Evolutionary conservation across 2,113 vertebrate genomes (phyloP), one percentile per base, ranked within the genome.

Genomic region (Aix galericulata): DNA sequence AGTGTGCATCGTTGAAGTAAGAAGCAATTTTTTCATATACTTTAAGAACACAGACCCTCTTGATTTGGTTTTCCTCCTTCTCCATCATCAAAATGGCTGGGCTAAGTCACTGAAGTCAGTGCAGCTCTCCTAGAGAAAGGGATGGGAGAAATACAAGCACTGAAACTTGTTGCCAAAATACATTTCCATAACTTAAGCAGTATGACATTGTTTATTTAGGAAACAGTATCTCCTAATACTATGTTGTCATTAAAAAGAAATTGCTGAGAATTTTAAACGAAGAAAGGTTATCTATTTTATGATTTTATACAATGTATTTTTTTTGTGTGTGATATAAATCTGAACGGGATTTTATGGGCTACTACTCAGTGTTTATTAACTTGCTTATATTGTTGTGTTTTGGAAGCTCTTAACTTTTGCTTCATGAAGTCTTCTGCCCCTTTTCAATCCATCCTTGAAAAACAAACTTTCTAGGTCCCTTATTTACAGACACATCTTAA

Each of bases 1-100:
- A 98, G 75, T 94, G 94, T 88, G 93, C 86, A 87, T 98, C 98
- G 25, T 95, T 98, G 94, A 98, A 98, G 87, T 97, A 98, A 38
- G 98, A 97, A 69, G 98, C 97, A 21, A 98, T 97, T 97, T 97
- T 98, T 97, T 98, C 98, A 27, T 98, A 98, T 48, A 98, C 96
- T 3, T 75, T 98, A 94, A 98, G 98, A 93, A 98, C 96, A 17
- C 98, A 97, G 44, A 98, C 97, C 88, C 94, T 97, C 97, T 98
- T 95, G 6, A 98, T 96, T 56, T 93, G 98, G 91, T 91, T 98
- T 97, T 97, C 98, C 93, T 98, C 98, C 95, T 98, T 98, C 90
- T 98, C 98, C 98, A 98, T 98, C 89, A 93, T 93, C n/a, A 9
- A 25, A 17, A 64, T 42, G 27, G 17, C 32, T 34, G 26, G 46